Conservation (phyloP, 2,888 invertebrate genomes). For the Andrena marginata region DNA sequence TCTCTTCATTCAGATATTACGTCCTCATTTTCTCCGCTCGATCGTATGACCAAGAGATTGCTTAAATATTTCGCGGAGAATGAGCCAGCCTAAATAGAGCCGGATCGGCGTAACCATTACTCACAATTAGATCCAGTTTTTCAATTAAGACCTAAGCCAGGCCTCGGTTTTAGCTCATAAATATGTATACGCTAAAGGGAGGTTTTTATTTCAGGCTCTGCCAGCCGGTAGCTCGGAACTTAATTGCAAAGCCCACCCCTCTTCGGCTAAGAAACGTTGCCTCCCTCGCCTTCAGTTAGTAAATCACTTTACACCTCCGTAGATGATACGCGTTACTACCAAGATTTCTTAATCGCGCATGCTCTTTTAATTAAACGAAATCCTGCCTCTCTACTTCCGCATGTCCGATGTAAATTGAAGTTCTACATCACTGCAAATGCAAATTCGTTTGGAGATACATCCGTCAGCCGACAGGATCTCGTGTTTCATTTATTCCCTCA, state of each 20-base stretch:
- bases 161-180: slow-evolving; percentile 63
- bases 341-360: not conserved
- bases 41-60: slow-evolving; percentile 40
- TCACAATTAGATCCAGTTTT: slow-evolving; percentile 74
- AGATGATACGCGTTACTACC: not conserved
- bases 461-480: no score
- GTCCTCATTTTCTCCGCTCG: slow-evolving; percentile 3
- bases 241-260: slow-evolving; percentile 62
- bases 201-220: slow-evolving; percentile 61
- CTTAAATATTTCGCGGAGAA: slow-evolving; percentile 41
- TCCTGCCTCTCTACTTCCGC: no score
- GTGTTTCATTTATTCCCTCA: no score
- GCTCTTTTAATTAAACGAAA: not conserved
- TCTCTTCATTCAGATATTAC: slow-evolving; percentile 37
- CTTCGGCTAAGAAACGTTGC: slow-evolving; percentile 36
- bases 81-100: slow-evolving; percentile 56
- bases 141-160: slow-evolving; percentile 69
- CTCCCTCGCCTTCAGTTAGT: slow-evolving; percentile 22
- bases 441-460: no score
- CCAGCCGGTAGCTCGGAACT: slow-evolving; percentile 40
- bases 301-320: slow-evolving; percentile 30
- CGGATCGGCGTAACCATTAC: slow-evolving; percentile 64
- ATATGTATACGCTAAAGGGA: slow-evolving; percentile 67
- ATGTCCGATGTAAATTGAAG: no score
- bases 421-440: no score